A percentile compares a stretch with the other conserved stretches of the same genome.
Conservation (phyloP, 1,140 invertebrate species). For the Bathynomus jamesi region DNA sequence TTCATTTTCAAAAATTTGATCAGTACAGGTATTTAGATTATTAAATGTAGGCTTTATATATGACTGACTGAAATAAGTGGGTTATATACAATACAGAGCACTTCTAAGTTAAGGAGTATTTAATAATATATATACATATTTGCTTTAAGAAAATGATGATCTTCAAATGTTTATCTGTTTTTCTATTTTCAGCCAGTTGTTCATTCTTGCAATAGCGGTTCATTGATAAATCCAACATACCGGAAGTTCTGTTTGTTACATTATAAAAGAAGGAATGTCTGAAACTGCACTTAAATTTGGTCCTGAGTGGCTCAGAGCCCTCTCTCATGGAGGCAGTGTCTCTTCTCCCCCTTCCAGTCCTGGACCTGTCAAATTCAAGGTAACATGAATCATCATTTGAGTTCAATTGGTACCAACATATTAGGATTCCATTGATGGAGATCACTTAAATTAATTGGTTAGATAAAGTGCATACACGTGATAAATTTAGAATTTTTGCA, state of each 20-base stretch:
- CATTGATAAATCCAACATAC: not conserved
- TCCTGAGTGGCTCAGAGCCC: slow-evolving; percentile 49
- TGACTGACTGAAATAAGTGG: not conserved
- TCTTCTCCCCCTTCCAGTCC: slow-evolving; percentile 43
- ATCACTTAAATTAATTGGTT: too few relatives aligned
- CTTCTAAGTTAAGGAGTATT: not conserved
- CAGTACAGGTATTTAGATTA: not conserved
- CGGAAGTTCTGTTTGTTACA: not conserved
- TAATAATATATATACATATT: not conserved
- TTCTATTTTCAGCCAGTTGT: not conserved
- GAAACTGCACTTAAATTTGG: slow-evolving; percentile 49
- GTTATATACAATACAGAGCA: not conserved
- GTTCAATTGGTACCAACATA: too few relatives aligned
- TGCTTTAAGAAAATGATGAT: not conserved
- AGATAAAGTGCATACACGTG: too few relatives aligned
- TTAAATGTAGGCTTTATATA: not conserved
- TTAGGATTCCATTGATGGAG: too few relatives aligned
- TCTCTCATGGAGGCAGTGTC: slow-evolving; percentile 46
- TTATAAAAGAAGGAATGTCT: slow-evolving; percentile 18
- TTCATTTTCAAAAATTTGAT: not conserved
- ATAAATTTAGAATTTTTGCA: too few relatives aligned
- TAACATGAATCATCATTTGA: too few relatives aligned
- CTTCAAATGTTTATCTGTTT: not conserved
- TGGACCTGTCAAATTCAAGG: slow-evolving; percentile 36
- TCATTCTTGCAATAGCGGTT: not conserved